Evolutionary conservation across 2,113 vertebrate genomes (phyloP).

Genomic region (Herpetotheres cachinnans): DNA sequence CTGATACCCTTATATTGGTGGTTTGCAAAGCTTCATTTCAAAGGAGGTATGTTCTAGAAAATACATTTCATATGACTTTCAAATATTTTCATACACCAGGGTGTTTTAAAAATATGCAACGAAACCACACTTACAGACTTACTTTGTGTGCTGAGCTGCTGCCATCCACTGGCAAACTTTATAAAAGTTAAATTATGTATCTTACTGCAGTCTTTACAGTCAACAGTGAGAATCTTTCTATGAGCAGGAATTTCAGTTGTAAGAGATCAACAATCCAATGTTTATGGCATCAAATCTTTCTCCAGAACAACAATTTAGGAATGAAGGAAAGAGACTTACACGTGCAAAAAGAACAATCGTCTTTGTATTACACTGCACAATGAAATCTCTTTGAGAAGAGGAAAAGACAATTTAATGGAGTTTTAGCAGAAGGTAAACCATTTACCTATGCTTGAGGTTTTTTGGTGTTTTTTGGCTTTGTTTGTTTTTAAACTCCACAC

Average conservation of each 20-base stretch:
- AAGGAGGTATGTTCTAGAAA: background rate
- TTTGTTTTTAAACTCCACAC: background rate
- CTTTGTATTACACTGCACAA: background rate
- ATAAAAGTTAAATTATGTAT: background rate
- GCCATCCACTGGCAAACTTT: conserved; percentile 10
- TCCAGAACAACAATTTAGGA: background rate
- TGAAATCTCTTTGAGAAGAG: background rate
- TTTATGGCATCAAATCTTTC: background rate
- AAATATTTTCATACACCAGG: background rate
- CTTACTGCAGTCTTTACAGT: background rate
- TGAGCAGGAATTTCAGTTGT: background rate
- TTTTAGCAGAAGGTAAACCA: background rate
- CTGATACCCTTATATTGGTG: background rate
- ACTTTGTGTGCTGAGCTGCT: background rate
- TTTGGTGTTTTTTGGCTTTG: background rate
- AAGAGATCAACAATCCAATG: background rate
- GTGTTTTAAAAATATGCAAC: background rate
- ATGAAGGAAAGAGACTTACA: background rate
- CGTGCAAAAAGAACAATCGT: background rate
- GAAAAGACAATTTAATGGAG: background rate
- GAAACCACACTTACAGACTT: background rate
- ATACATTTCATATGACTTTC: background rate
- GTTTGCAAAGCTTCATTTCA: background rate
- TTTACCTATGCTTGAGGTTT: background rate
- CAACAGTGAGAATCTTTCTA: background rate